Evolutionary conservation across 2,888 invertebrate genomes (phyloP).

Genomic region (Nomada hirtipes): DNA sequence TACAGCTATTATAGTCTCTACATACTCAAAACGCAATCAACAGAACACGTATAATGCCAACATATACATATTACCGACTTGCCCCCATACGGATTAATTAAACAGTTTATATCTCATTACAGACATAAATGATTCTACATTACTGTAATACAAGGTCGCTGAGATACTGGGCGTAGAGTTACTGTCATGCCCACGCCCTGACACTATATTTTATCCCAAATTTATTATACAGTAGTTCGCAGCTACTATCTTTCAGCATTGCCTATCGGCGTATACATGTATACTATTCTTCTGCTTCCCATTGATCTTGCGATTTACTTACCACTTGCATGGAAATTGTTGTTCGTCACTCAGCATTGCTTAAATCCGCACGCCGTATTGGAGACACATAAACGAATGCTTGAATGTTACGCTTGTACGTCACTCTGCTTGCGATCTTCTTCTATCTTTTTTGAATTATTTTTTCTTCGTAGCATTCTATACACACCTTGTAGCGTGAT

Average conservation of each 20-base stretch:
- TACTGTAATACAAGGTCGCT: constrained; percentile 81
- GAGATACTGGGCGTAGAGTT: constrained; percentile 83
- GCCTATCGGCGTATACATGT: constrained; percentile 16
- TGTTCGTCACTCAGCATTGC: constrained; percentile 6
- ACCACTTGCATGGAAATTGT: constrained; percentile 31
- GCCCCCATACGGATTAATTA: constrained; percentile 29
- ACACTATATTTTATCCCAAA: constrained; percentile 73
- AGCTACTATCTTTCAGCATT: constrained; percentile 53
- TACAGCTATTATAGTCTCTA: constrained; percentile 34
- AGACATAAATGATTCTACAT: constrained; percentile 54
- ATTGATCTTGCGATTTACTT: not conserved
- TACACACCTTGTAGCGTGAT: constrained; percentile 2
- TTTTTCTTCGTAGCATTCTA: not conserved
- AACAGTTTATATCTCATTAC: constrained; percentile 51
- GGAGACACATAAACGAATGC: not conserved
- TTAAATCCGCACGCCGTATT: constrained; percentile 6
- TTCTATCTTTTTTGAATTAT: not conserved
- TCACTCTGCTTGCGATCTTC: not conserved
- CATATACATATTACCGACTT: constrained; percentile 23
- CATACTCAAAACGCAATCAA: constrained; percentile 31
- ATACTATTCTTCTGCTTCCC: not conserved
- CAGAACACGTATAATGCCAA: constrained; percentile 37
- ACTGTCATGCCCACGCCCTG: constrained; percentile 82
- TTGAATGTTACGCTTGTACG: constrained; percentile 29
- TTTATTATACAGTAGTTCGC: constrained; percentile 62